Percentiles rank a stretch among this genome's conserved stretches.
These are phyloP conservation scores for Machimus rusticus DNA, from an alignment of 2,888 invertebrate genomes.

Conservation along the genomic window DNA sequence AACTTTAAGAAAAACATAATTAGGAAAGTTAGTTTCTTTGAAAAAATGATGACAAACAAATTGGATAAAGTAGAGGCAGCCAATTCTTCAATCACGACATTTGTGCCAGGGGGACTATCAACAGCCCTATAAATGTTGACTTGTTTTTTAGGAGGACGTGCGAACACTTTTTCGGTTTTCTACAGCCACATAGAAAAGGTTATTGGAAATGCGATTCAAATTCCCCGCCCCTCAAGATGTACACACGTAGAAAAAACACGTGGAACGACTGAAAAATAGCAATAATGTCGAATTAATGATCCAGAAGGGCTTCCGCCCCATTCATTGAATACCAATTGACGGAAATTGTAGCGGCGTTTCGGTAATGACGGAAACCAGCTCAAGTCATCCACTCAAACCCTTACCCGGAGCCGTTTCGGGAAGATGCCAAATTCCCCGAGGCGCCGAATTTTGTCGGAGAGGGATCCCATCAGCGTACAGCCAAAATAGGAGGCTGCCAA, in stretches of 20 bases:
- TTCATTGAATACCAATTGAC: not conserved
- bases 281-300: not conserved
- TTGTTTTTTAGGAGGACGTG: not conserved
- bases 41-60: not conserved
- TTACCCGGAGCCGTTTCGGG: not conserved
- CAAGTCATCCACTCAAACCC: not conserved
- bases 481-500: not conserved
- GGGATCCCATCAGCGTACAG: not conserved
- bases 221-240: not conserved
- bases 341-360: not conserved
- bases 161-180: not conserved
- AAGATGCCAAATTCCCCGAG: not conserved
- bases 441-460: not conserved
- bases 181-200: not conserved
- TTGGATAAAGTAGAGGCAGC: not conserved
- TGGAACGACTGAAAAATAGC: not conserved
- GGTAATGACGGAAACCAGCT: not conserved
- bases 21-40: not conserved
- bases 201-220: not conserved
- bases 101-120: not conserved
- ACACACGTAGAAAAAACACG: not conserved
- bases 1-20: not conserved
- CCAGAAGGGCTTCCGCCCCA: not conserved
- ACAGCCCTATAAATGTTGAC: not conserved
- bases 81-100: not conserved